These are phyloP conservation scores for Pseudolaguvia tuberculata DNA, from an alignment of 2,113 vertebrate genomes.

Conservation along the genomic window DNA sequence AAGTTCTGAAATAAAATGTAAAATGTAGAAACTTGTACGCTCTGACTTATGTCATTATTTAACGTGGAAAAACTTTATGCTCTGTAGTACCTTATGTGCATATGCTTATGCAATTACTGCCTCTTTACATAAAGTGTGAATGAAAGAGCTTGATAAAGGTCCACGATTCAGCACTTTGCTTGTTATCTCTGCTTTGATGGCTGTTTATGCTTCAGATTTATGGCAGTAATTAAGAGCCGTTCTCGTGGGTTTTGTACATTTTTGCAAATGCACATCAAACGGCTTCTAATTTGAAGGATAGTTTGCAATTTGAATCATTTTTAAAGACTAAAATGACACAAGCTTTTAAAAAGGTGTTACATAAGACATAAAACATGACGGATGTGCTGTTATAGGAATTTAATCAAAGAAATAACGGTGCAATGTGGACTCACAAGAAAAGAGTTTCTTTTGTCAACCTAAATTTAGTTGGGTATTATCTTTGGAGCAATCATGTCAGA, in stretches of 20 bases:
- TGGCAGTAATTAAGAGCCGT: conserved; percentile 30
- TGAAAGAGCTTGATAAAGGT: conserved; percentile 10
- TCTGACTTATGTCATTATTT: background rate
- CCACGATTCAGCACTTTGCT: conserved; percentile 21
- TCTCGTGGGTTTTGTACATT: conserved; percentile 13
- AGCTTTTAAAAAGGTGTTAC: conserved; percentile 8
- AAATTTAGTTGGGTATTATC: background rate
- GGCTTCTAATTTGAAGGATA: background rate
- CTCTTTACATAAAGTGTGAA: conserved; percentile 14
- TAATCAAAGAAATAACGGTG: background rate
- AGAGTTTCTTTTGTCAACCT: background rate
- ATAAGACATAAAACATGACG: background rate
- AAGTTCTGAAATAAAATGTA: conserved; percentile 2
- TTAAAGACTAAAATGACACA: conserved; percentile 8
- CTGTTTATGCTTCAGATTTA: conserved; percentile 20
- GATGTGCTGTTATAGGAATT: background rate
- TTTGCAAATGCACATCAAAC: conserved; percentile 34
- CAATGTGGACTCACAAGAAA: background rate
- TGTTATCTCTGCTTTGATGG: conserved; percentile 11
- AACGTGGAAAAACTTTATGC: conserved; percentile 14
- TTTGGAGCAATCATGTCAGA: background rate
- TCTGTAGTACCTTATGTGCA: conserved; percentile 1
- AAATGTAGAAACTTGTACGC: background rate
- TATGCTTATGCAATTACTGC: conserved; percentile 16
- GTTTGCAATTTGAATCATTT: conserved; percentile 25